Conservation (phyloP, 2,888 invertebrate genomes). For the Drosophila imparisetae region DNA sequence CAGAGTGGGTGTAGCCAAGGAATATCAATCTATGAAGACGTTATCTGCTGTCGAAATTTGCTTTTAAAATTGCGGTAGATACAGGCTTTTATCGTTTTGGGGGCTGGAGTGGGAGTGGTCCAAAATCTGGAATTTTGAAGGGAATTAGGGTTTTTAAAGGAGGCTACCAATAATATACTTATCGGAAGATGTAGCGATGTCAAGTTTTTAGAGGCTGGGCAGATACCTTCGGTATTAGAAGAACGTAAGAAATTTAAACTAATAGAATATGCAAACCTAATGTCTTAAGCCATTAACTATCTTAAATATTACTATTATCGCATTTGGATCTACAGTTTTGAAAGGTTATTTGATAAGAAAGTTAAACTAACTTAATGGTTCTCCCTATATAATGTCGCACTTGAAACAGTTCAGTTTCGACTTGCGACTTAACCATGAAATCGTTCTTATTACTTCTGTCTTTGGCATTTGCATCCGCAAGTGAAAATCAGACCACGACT, state of each 20-base stretch:
- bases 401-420: not conserved
- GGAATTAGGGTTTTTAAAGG: too few species aligned
- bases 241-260: not conserved
- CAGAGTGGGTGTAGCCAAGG: not conserved
- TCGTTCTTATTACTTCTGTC: constrained; percentile 10
- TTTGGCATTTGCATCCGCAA: constrained; percentile 14
- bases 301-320: not conserved
- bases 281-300: not conserved
- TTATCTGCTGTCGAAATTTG: not conserved
- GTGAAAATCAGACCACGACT: constrained; percentile 1
- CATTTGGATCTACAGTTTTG: not conserved
- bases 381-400: not conserved
- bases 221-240: not conserved
- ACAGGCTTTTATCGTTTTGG: not conserved
- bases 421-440: constrained; percentile 21
- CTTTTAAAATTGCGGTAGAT: not conserved
- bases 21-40: not conserved
- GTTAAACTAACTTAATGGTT: not conserved
- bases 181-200: too few species aligned
- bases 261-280: not conserved
- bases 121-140: not conserved
- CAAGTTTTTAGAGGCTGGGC: too few species aligned
- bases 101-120: not conserved
- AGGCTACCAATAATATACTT: too few species aligned
- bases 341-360: not conserved